Percentiles rank a stretch among this genome's conserved stretches.
Conservation (phyloP, 2,113 vertebrate genomes). For the Petaurus breviceps region DNA sequence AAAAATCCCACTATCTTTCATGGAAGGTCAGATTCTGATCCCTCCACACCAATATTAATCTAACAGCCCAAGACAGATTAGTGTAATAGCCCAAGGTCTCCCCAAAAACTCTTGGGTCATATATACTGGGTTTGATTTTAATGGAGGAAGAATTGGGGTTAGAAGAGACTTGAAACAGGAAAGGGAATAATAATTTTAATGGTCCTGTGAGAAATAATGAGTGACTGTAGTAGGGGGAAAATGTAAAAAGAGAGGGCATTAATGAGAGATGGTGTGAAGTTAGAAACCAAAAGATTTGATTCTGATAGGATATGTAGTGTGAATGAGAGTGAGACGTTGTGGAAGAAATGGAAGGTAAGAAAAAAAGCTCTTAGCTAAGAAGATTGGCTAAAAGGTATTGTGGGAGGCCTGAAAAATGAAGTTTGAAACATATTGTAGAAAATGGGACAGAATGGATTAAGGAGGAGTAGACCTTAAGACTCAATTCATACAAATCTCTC, state of each 20-base stretch:
- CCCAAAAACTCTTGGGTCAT: not conserved
- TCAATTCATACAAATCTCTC: not conserved
- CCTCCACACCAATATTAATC: not conserved
- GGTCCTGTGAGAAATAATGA: not conserved
- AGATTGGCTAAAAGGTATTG: not conserved
- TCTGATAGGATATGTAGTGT: not conserved
- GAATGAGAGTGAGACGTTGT: not conserved
- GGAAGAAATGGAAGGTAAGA: not conserved
- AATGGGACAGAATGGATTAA: not conserved
- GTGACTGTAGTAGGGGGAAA: not conserved
- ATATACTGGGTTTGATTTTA: not conserved
- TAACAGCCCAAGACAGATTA: not conserved
- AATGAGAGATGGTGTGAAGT: not conserved
- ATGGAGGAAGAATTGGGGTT: not conserved
- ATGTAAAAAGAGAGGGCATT: not conserved
- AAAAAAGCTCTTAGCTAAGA: not conserved
- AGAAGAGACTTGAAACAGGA: not conserved
- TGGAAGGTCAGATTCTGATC: not conserved
- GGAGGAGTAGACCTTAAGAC: not conserved
- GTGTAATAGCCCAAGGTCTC: not conserved
- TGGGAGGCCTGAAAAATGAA: not conserved
- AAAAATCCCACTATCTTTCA: not conserved
- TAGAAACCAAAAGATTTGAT: not conserved
- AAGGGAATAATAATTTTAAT: not conserved
- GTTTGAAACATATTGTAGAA: not conserved